Evolutionary conservation across 2,888 invertebrate species (phyloP).

Genomic region (Junonia oenone): DNA sequence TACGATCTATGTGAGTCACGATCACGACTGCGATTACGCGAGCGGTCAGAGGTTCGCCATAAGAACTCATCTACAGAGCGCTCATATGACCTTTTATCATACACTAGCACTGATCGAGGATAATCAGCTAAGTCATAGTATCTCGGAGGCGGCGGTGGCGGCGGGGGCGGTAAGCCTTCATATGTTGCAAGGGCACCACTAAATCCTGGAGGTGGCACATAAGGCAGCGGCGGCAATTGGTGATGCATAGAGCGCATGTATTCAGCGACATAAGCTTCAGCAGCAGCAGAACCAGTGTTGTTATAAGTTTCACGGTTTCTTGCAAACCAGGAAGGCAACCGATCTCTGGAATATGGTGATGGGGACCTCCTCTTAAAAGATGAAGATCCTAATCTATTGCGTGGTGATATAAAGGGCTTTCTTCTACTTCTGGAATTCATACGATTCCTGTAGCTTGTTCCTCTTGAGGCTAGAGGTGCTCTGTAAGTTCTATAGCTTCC

Average conservation of each 20-base stretch:
- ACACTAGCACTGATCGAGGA: conserved; percentile 80
- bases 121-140: conserved; percentile 87
- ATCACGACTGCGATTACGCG: conserved; percentile 79
- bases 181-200: conserved; percentile 73
- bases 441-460: conserved; percentile 72
- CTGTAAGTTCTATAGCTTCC: conserved; percentile 72
- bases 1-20: conserved; percentile 80
- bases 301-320: conserved; percentile 66
- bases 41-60: conserved; percentile 87
- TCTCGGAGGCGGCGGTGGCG: conserved; percentile 83
- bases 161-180: conserved; percentile 85
- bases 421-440: conserved; percentile 75
- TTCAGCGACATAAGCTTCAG: conserved; percentile 93
- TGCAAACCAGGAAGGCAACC: conserved; percentile 82
- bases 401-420: conserved; percentile 82
- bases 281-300: conserved; percentile 78
- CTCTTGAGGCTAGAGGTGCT: conserved; percentile 66
- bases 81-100: conserved; percentile 91
- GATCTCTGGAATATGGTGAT: conserved; percentile 80
- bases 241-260: conserved; percentile 94
- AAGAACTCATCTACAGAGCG: conserved; percentile 92
- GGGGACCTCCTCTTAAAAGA: conserved; percentile 79
- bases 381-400: conserved; percentile 79
- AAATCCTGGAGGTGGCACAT: conserved; percentile 83
- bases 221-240: conserved; percentile 90